Percentiles rank a stretch among this genome's conserved stretches.
phyloP scores from a whole-genome alignment of 2,888 invertebrate genomes.

The Emmelina monodactyla region DNA sequence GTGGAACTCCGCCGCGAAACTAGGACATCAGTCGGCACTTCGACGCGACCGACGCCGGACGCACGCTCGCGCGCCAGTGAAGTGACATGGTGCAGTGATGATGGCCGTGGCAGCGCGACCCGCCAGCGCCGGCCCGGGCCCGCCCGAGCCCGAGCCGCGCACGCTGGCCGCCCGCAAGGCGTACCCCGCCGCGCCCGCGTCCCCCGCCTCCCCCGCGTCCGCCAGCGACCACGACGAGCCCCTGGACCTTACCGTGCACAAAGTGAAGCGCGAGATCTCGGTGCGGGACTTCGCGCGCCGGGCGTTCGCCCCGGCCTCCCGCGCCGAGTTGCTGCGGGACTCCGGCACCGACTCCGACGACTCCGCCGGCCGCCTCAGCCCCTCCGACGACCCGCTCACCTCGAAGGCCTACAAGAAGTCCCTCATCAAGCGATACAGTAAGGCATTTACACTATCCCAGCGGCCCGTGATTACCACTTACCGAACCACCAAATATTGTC shows the following conservation, averaged over 20 bases:
- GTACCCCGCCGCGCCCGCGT: constrained; percentile 42
- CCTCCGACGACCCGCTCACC: constrained; percentile 59
- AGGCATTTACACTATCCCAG: no score
- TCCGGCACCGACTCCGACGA: constrained; percentile 85
- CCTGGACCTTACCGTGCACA: constrained; percentile 76
- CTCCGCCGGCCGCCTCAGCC: constrained; percentile 74
- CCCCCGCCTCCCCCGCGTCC: constrained; percentile 24
- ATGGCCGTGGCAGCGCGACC: constrained; percentile 61
- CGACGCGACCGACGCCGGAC: constrained; percentile 59
- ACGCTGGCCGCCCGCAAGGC: constrained; percentile 61
- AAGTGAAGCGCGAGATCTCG: constrained; percentile 53
- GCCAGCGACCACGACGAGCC: constrained; percentile 73
- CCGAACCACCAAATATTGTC: neutral
- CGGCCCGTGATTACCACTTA: constrained; percentile 1
- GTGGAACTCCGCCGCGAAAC: constrained; percentile 66
- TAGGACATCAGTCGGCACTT: constrained; percentile 71
- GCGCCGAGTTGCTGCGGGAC: no score
- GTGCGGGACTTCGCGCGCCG: constrained; percentile 57
- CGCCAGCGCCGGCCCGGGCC: constrained; percentile 42
- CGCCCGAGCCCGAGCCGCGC: constrained; percentile 45
- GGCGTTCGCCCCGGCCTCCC: constrained; percentile 45
- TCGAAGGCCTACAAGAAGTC: constrained; percentile 87
- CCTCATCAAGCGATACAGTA: constrained; percentile 93
- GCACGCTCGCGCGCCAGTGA: constrained; percentile 30
- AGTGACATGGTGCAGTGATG: constrained; percentile 56